phyloP scores from a whole-genome alignment of 2,888 invertebrate species.

The Eupithecia insigniata region DNA sequence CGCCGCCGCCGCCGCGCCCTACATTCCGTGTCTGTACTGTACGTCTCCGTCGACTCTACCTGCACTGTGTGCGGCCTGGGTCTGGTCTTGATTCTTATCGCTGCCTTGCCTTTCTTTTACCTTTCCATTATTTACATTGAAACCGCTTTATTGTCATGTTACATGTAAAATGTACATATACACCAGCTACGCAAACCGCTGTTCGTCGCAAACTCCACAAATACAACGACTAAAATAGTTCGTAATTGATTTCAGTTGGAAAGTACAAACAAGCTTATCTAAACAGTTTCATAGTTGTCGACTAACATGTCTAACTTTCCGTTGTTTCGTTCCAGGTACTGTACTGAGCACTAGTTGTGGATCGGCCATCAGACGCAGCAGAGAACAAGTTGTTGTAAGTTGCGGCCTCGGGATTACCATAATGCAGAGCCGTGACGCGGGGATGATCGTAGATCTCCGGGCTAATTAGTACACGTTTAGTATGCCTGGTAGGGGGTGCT shows the following conservation, averaged over 20 bases:
- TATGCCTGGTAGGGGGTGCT: neutral
- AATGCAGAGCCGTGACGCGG: conserved; percentile 44
- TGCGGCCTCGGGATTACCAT: conserved; percentile 47
- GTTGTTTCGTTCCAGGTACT: conserved; percentile 43
- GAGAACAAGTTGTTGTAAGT: conserved; percentile 40
- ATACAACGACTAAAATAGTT: neutral
- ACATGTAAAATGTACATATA: neutral
- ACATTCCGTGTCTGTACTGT: conserved; percentile 43
- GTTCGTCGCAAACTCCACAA: neutral
- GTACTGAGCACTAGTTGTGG: conserved; percentile 4
- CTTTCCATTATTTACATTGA: conserved; percentile 6
- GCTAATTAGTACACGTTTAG: conserved; percentile 17
- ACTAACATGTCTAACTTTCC: conserved; percentile 25
- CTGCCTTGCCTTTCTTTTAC: conserved; percentile 9
- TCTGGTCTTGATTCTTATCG: conserved; percentile 22
- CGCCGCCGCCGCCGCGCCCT: too few species aligned
- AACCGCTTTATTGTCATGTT: neutral
- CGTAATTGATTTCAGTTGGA: neutral
- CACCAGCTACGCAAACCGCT: neutral
- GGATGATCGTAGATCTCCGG: conserved; percentile 39
- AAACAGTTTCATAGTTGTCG: conserved; percentile 23
- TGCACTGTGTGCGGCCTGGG: conserved; percentile 14
- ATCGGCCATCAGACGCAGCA: conserved; percentile 15
- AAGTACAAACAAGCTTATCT: conserved; percentile 11
- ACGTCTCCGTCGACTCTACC: neutral